Evolutionary conservation across 2,888 invertebrate species (phyloP), one percentile per base, ranked within the genome.

Genomic region (Drosophila testacea): DNA sequence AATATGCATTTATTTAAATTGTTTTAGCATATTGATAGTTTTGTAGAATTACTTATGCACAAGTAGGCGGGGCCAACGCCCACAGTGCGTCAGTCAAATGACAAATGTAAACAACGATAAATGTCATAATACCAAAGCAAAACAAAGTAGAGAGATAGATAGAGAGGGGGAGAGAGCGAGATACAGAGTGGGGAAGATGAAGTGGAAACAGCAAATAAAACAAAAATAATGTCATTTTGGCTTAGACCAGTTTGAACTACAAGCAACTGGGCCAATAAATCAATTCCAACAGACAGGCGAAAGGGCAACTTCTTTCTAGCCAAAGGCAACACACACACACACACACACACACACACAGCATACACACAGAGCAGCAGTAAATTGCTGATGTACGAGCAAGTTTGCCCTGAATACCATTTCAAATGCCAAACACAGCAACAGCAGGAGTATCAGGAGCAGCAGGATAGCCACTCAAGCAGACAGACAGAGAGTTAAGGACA

Each of bases 341-440:
- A 32, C 32, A 32, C 32, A 32, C 32, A 32, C 32, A 32, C 32
- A 32, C 32, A 32, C 32, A 32, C 32, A 32, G 7, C n/a, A n/a
- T n/a, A n/a, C n/a, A n/a, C 32, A 32, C 32, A 32, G 7, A 32
- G 48, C n/a, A 34, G 30, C 55, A 32, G 39, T 54, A 41, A 54
- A 41, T 41, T 42, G 41, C 41, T 42, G 54, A 36, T 28, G 9
- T 32, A 27, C 42, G 62, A 46, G n/a, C 28, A 34, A 32, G 30
- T 47, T 47, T 65, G 57, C 73, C 73, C 75, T 28, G 39, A 56
- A 86, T 75, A 36, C 34, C 55, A 56, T 44, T 88, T 82, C 52
- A 75, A 77, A 82, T 81, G 86, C 86, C 85, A 86, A 75, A 55
- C 68, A 73, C 85, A 86, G 84, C 69, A 73, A 46, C 36, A 34